These are phyloP conservation scores for Apomyelois bistriatella DNA, from an alignment of 2,888 invertebrate species.

Conservation along the genomic window DNA sequence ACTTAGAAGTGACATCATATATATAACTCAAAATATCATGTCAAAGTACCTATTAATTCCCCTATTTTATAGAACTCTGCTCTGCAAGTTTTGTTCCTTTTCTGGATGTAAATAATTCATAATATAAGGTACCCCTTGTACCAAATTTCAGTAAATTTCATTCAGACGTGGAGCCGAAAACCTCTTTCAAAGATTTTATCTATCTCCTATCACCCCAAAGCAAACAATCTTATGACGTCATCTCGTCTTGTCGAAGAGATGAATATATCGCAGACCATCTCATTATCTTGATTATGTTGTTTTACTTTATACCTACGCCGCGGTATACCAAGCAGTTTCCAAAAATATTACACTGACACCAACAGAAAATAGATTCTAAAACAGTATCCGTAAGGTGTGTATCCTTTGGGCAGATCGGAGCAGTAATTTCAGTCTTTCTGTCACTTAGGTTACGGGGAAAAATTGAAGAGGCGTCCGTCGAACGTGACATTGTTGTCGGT, in stretches of 20 bases:
- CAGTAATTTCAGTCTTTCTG: slow-evolving; percentile 1
- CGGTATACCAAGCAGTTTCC: not conserved
- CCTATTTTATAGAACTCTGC: too few relatives aligned
- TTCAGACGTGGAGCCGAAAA: too few relatives aligned
- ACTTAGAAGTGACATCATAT: too few relatives aligned
- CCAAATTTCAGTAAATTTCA: too few relatives aligned
- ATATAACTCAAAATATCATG: too few relatives aligned
- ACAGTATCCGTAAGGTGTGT: not conserved
- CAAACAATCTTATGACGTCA: slow-evolving; percentile 6
- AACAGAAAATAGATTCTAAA: not conserved
- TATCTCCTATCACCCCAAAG: not conserved
- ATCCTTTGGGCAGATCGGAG: not conserved
- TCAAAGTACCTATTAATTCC: too few relatives aligned
- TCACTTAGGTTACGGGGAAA: slow-evolving; percentile 5
- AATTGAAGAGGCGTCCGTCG: slow-evolving; percentile 3
- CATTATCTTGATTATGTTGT: slow-evolving; percentile 15
- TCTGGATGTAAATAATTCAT: too few relatives aligned
- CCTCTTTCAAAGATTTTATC: not conserved
- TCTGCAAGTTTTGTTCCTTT: too few relatives aligned
- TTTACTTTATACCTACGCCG: slow-evolving; percentile 2
- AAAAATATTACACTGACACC: not conserved
- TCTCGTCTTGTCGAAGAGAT: not conserved
- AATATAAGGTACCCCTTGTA: too few relatives aligned
- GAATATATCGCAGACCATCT: slow-evolving; percentile 7
- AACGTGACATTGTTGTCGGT: slow-evolving; percentile 3